Conservation (phyloP, 2,888 invertebrate species). For the Amblyteles armatorius region DNA sequence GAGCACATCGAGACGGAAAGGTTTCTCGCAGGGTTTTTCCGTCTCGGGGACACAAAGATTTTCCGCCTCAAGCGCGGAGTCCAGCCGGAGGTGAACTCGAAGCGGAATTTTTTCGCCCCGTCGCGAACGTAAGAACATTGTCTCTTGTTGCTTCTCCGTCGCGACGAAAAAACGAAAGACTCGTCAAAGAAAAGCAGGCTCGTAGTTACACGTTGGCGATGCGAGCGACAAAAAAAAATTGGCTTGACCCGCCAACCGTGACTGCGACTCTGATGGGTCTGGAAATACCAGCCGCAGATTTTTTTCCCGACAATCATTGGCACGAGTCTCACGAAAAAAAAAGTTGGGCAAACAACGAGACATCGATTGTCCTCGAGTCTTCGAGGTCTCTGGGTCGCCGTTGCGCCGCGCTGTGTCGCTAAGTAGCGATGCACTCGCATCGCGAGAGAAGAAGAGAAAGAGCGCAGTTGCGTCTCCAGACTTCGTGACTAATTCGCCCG, state of each 20-base stretch:
- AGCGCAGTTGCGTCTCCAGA: constrained; percentile 7
- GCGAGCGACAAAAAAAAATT: constrained; percentile 55
- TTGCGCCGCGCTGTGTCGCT: background rate
- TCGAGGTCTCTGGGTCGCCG: constrained; percentile 49
- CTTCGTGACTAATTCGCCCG: constrained; percentile 41
- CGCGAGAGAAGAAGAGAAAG: background rate
- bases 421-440: background rate
- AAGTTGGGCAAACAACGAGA: constrained; percentile 70
- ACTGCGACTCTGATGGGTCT: constrained; percentile 32
- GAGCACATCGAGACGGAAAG: background rate
- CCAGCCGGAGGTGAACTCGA: background rate
- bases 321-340: constrained; percentile 23
- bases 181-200: background rate
- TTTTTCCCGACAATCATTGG: constrained; percentile 7
- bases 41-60: constrained; percentile 21
- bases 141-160: background rate
- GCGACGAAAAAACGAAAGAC: background rate
- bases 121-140: background rate
- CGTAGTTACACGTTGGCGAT: constrained; percentile 18
- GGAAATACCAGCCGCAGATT: constrained; percentile 40
- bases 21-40: constrained; percentile 16
- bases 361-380: constrained; percentile 55
- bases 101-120: background rate
- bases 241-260: constrained; percentile 33
- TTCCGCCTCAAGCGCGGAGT: background rate